Evolutionary conservation across 2,888 invertebrate species (phyloP), one percentile per base, ranked within the genome.

Genomic region (Carterocephalus palaemon): DNA sequence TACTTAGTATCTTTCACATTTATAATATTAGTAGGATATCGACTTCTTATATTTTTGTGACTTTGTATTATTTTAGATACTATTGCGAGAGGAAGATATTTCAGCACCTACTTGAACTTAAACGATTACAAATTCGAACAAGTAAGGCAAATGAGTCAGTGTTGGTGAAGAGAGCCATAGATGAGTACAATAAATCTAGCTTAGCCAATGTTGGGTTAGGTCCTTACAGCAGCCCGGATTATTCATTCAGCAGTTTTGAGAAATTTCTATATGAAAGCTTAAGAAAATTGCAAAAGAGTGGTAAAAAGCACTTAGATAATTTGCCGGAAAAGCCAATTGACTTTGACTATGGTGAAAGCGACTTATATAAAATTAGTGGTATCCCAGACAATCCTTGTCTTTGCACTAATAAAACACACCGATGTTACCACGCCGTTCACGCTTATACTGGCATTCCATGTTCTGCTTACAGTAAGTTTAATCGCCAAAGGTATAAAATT

Each of bases 31-130:
- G n/a, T n/a, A n/a, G n/a, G n/a, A n/a, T n/a, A n/a, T n/a, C n/a
- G n/a, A n/a, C n/a, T n/a, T n/a, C n/a, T n/a, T n/a, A n/a, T n/a
- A n/a, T n/a, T n/a, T n/a, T n/a, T n/a, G 6, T 19, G 6, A 19
- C 19, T 4, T 19, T 19, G 3, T 7, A 5, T 38, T 12, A 28
- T 78, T 86, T 49, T 72, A 92, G 96, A 68, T 97, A 96, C 74
- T 95, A 96, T 62, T 90, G 96, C 64, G 97, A 97, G 75, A 88
- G 96, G 47, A 94, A 95, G 68, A 94, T 97, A 60, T 97, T 98
- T 75, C 96, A 97, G 68, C 96, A 97, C 73, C 88, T 98, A 46
- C 88, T 97, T 64, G 97, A 98, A 69, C 79, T 98, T 39, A 98
- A 98, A 76, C 90, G 96, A 38, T 88, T 96, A 54, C 97, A 98